Evolutionary conservation across 2,888 invertebrate genomes (phyloP).

Genomic region (Heteromurus nitidus): DNA sequence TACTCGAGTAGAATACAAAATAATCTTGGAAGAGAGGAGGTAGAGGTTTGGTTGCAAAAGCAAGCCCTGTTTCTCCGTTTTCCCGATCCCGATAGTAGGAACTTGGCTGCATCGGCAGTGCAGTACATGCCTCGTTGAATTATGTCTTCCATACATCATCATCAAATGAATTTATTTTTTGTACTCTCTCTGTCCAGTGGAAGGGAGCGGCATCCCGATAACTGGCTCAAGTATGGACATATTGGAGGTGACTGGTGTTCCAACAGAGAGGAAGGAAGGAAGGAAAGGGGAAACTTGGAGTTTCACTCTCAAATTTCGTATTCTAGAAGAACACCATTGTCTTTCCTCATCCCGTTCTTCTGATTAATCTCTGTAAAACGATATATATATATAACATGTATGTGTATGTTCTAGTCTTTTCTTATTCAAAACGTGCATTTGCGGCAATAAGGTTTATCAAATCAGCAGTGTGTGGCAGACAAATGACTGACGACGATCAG

Average conservation of each 20-base stretch:
- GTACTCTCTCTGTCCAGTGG: not conserved
- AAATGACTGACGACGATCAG: too few species aligned
- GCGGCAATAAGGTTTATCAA: slow-evolving; percentile 2
- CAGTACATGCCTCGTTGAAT: slow-evolving; percentile 1
- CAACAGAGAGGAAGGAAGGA: not conserved
- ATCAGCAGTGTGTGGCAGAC: slow-evolving; percentile 1
- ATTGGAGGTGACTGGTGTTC: not conserved
- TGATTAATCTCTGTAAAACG: not conserved
- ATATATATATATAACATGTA: not conserved
- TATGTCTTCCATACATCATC: not conserved
- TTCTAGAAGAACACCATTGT: slow-evolving; percentile 1
- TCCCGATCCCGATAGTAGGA: too few species aligned
- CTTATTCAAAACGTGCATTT: not conserved
- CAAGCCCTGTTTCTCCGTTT: too few species aligned
- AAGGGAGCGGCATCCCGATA: not conserved
- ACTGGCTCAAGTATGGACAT: not conserved
- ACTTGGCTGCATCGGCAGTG: too few species aligned
- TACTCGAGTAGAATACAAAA: not conserved
- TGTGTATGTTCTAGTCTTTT: not conserved
- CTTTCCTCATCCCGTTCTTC: not conserved
- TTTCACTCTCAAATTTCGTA: not conserved
- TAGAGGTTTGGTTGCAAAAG: too few species aligned
- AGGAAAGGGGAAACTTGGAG: not conserved
- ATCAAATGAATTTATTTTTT: slow-evolving; percentile 6
- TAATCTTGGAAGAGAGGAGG: too few species aligned